phyloP scores from a whole-genome alignment of 1,140 invertebrate species.

The Metaphire vulgaris region DNA sequence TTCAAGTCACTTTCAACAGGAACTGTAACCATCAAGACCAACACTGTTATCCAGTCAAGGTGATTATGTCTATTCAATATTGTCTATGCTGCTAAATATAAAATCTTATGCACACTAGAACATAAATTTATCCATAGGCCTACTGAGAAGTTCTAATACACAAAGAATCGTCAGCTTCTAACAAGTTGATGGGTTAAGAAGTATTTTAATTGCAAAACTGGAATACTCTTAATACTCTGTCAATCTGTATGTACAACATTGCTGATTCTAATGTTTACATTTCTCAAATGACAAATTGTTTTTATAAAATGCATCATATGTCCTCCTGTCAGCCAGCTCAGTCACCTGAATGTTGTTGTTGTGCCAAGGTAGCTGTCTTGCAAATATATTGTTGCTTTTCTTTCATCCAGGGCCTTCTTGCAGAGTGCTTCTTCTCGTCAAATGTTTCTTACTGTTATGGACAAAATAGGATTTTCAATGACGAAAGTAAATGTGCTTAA shows the following conservation, averaged over 20 bases:
- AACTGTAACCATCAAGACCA: neutral
- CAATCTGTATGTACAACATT: neutral
- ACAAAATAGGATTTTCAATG: conserved; percentile 1
- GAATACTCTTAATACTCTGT: no score
- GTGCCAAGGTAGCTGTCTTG: no score
- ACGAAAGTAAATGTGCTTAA: neutral
- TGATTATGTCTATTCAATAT: neutral
- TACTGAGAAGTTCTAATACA: no score
- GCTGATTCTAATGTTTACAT: neutral
- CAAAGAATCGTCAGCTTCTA: no score
- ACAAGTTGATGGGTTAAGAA: no score
- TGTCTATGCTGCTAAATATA: neutral
- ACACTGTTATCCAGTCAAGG: neutral
- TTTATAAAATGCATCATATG: no score
- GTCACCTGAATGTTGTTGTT: no score
- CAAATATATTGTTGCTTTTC: no score
- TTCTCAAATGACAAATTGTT: conserved; percentile 4
- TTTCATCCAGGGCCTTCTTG: conserved; percentile 1
- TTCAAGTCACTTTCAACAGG: neutral
- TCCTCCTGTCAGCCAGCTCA: no score
- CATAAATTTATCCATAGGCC: no score
- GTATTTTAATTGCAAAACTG: no score
- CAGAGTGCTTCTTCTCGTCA: neutral
- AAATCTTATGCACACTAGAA: no score
- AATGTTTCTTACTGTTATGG: neutral